Percentiles rank a stretch among this genome's conserved stretches.
Evolutionary conservation across 2,113 vertebrate species (phyloP).

Genomic region (Mastomys coucha): DNA sequence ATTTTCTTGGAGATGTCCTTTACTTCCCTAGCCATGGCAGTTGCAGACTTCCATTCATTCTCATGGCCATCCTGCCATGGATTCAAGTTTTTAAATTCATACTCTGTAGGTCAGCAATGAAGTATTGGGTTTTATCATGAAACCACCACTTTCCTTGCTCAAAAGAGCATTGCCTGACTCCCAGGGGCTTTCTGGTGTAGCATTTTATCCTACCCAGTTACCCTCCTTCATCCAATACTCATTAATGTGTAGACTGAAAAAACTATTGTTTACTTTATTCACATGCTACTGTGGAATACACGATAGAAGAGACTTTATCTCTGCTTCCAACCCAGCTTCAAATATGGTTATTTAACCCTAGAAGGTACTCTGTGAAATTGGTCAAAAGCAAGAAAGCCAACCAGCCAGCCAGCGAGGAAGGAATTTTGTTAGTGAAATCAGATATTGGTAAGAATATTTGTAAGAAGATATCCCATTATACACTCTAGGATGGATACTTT

Average conservation of each 20-base stretch:
- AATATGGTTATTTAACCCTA: not conserved
- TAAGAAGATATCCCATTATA: not conserved
- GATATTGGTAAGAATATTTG: conserved; percentile 38
- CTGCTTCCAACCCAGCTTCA: not conserved
- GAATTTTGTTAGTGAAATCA: not conserved
- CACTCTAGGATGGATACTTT: conserved; percentile 14
- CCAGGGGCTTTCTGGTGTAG: not conserved
- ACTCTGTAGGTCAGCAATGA: not conserved
- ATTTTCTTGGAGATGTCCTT: too few relatives aligned
- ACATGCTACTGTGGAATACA: not conserved
- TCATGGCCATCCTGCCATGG: too few relatives aligned
- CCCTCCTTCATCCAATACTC: not conserved
- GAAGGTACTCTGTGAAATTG: not conserved
- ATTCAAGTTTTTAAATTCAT: not conserved
- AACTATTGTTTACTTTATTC: not conserved
- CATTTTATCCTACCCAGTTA: not conserved
- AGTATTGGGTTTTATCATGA: not conserved
- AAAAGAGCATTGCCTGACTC: not conserved
- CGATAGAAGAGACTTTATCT: not conserved
- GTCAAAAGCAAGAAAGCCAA: not conserved
- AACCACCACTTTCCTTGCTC: not conserved
- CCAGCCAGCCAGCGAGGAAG: not conserved
- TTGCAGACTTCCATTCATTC: too few relatives aligned
- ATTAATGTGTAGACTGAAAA: not conserved
- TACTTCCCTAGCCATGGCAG: too few relatives aligned